Conservation (phyloP, 2,888 invertebrate species). For the Caenorhabditis virilis region DNA sequence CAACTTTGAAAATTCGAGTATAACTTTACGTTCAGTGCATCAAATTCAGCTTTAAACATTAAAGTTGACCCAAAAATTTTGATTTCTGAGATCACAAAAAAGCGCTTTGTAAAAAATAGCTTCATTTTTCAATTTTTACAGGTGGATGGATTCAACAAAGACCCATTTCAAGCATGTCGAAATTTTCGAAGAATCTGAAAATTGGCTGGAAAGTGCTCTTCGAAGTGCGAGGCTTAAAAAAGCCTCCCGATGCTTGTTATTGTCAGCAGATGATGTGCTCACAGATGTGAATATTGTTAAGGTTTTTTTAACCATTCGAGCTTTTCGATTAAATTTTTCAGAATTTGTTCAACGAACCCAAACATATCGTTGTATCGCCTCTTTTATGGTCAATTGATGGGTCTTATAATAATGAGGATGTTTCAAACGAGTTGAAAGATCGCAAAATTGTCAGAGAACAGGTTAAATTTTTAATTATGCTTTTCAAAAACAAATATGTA, state of each 20-base stretch:
- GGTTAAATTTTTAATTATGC: background rate
- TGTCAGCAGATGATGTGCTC: constrained; percentile 83
- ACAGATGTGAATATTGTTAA: constrained; percentile 10
- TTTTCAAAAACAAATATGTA: background rate
- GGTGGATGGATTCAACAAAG: constrained; percentile 53
- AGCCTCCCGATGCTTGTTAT: constrained; percentile 18
- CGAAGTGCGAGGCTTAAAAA: constrained; percentile 69
- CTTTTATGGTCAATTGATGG: constrained; percentile 27
- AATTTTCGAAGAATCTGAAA: constrained; percentile 33
- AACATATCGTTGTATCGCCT: constrained; percentile 24
- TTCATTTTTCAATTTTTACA: constrained; percentile 21
- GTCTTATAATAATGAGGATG: constrained; percentile 24
- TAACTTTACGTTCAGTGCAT: too few relatives aligned
- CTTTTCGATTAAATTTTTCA: constrained; percentile 1
- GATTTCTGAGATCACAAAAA: too few relatives aligned
- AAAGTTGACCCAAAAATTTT: too few relatives aligned
- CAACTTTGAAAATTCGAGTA: too few relatives aligned
- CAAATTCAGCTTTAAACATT: too few relatives aligned
- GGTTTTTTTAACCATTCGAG: background rate
- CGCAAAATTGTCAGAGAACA: constrained; percentile 27
- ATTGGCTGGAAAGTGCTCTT: constrained; percentile 60
- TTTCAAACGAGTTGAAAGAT: constrained; percentile 12
- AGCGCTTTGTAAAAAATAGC: background rate
- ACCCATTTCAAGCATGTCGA: constrained; percentile 33
- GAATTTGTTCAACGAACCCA: constrained; percentile 24